Base-by-base conservation (phyloP, 2,113 vertebrate genomes). In the Pyxicephalus adspersus region DNA sequence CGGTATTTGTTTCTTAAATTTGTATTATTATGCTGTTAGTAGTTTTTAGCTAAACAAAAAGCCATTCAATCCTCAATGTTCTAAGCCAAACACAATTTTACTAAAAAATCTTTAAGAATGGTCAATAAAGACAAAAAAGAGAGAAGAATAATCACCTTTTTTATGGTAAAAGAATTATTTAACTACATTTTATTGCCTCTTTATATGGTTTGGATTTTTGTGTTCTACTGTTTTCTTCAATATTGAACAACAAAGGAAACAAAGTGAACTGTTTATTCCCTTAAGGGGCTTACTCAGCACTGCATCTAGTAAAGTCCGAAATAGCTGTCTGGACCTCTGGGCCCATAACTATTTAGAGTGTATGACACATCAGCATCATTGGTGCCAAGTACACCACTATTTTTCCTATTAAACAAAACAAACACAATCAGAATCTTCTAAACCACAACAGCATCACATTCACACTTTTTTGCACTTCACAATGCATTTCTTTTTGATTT, bases 231-330 rank as follows among this genome's bases (percentile, higher is more conserved):
- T 38, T 81, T 81, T 73, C 55, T 81, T 25, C 68, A 38, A 73
- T 73, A 81, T 55, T 63, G 67, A 73, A 81, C 68, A 81, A 64
- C 68, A 81, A 73, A 73, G 60, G 64, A 64, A 68, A 81, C 38
- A n/a, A 38, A 81, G 68, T 54, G 60, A 72, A 73, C 38, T 73
- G 45, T 54, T 81, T 81, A 81, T 73, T 81, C 78, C 78, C 58
- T n/a, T 31, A 68, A 72, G 67, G 52, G 73, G 78, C 78, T 73
- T 60, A 64, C 68, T 81, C 78, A 81, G 78, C 68, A 64, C 26
- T 50, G 64, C 16, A 25, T 26, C 67, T 25, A 38, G 45, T 17
- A 73, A 73, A 81, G 68, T 64, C 72, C 64, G 67, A 81, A 73
- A 31, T 57, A 81, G 57, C 60, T 73, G 67, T 67, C 78, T 73